Conservation (phyloP, 2,113 vertebrate genomes). For the Cyanoramphus novaezelandiae region DNA sequence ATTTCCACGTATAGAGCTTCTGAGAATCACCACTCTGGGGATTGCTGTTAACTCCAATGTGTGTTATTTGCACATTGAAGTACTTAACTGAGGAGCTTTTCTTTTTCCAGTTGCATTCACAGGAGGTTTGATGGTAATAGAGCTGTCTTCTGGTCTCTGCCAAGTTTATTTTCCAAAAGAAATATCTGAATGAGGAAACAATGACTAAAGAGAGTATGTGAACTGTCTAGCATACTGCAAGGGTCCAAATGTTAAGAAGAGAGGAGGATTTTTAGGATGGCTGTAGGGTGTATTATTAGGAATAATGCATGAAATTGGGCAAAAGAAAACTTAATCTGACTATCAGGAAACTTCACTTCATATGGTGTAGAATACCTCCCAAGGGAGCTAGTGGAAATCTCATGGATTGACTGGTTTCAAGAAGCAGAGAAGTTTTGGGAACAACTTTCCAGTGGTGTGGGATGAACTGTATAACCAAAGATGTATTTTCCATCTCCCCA, state of each 20-base stretch:
- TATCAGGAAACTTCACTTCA: not conserved
- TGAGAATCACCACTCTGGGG: conserved; percentile 10
- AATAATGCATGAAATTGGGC: not conserved
- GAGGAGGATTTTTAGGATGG: not conserved
- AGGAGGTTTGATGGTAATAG: conserved; percentile 40
- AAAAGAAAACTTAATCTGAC: not conserved
- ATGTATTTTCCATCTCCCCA: not conserved
- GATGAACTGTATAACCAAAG: not conserved
- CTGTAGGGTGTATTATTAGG: not conserved
- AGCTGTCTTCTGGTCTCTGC: conserved; percentile 34
- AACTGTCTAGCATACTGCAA: conserved; percentile 10
- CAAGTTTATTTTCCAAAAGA: conserved; percentile 59
- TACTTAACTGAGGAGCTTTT: conserved; percentile 34
- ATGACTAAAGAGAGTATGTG: conserved; percentile 37
- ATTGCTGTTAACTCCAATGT: not conserved
- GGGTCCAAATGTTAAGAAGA: not conserved
- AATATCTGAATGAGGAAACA: conserved; percentile 56
- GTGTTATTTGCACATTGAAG: conserved; percentile 39
- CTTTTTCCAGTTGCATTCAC: conserved; percentile 46
- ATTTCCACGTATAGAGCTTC: not conserved
- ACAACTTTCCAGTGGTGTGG: not conserved
- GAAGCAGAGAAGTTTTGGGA: not conserved
- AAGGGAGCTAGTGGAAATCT: not conserved
- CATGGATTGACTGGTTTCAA: not conserved
- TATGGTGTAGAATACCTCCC: not conserved